Evolutionary conservation across 2,888 invertebrate species (phyloP).

Genomic region (Mimachlamys varia): DNA sequence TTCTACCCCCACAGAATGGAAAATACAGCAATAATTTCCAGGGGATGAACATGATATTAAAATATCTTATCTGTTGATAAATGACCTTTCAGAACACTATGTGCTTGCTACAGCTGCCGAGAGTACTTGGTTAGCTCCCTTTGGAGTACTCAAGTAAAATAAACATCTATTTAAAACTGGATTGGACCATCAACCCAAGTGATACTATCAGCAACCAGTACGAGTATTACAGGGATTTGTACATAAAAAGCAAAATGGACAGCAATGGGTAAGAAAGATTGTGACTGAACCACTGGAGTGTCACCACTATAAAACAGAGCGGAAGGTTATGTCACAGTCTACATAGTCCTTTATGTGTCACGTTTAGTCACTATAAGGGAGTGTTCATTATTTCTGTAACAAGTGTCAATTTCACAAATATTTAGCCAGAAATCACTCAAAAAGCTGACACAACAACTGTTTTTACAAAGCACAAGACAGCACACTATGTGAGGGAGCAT

Average conservation of each 20-base stretch:
- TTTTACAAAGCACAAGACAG: not conserved
- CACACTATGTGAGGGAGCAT: not conserved
- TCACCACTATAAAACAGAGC: not conserved
- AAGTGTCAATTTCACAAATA: not conserved
- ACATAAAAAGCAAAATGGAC: not conserved
- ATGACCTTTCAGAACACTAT: not conserved
- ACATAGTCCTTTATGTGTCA: not conserved
- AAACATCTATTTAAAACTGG: too few relatives aligned
- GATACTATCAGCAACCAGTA: too few relatives aligned
- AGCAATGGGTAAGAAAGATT: not conserved
- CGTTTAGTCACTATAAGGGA: not conserved
- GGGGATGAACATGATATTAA: not conserved
- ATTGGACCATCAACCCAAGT: too few relatives aligned
- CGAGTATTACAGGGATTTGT: not conserved
- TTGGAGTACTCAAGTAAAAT: not conserved
- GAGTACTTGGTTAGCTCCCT: not conserved
- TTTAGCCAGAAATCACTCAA: constrained; percentile 4
- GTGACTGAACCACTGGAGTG: not conserved
- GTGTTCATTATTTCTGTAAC: not conserved
- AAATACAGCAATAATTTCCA: not conserved
- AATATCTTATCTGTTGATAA: not conserved
- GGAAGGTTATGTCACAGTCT: not conserved
- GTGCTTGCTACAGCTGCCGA: not conserved
- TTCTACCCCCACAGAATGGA: not conserved
- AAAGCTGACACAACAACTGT: not conserved